Conservation (phyloP, 2,113 vertebrate genomes). For the Hydropotes inermis region DNA sequence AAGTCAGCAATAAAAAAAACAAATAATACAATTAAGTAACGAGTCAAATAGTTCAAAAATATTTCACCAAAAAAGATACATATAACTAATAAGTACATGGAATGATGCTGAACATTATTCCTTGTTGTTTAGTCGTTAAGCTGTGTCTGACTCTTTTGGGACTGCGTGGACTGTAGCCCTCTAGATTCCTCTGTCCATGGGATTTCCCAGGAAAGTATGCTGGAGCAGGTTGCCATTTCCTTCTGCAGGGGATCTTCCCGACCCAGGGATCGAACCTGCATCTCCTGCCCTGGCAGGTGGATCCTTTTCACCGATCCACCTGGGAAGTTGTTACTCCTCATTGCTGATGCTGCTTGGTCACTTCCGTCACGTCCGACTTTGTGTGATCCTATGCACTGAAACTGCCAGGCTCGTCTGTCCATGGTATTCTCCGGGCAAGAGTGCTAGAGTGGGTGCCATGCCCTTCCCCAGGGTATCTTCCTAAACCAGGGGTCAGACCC, state of each 20-base stretch:
- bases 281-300: background rate
- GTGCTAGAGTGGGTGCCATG: background rate
- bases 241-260: background rate
- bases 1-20: background rate
- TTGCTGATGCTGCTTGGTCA: background rate
- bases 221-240: background rate
- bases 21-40: background rate
- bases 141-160: background rate
- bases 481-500: fast-evolving
- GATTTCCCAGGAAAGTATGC: background rate
- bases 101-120: background rate
- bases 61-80: background rate
- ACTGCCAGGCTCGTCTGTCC: background rate
- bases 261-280: background rate
- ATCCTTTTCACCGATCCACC: background rate
- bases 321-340: background rate
- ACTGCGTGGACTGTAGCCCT: background rate
- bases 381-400: background rate
- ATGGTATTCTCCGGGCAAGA: background rate
- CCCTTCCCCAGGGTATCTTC: background rate
- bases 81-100: background rate
- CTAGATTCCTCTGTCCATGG: background rate
- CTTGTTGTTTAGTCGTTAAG: background rate
- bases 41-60: background rate
- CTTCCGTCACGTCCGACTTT: background rate